Conservation (phyloP, 1,140 invertebrate genomes). For the Latrodectus geometricus region DNA sequence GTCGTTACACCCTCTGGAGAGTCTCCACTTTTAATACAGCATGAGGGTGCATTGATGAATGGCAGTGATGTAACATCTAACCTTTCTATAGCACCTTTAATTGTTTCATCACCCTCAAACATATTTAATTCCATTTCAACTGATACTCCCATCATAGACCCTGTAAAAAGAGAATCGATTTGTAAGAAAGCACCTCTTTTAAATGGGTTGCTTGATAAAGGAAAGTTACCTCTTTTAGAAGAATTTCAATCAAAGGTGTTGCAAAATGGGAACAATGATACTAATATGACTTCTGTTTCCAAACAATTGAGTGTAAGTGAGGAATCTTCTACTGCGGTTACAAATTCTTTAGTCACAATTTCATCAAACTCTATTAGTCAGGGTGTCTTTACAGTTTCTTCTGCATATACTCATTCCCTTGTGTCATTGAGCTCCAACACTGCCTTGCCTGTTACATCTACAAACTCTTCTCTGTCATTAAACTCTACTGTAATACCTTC, state of each 20-base stretch:
- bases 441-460: background rate
- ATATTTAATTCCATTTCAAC: background rate
- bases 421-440: background rate
- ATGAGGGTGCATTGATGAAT: background rate
- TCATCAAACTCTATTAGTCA: background rate
- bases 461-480: background rate
- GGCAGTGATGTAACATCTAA: background rate
- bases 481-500: conserved; percentile 21
- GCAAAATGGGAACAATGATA: background rate
- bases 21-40: background rate
- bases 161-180: background rate
- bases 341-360: background rate
- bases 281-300: background rate
- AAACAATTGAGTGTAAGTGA: background rate
- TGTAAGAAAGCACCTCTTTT: conserved; percentile 10
- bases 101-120: background rate
- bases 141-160: background rate
- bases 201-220: conserved; percentile 4
- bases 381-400: background rate
- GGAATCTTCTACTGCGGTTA: background rate
- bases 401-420: background rate
- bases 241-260: background rate
- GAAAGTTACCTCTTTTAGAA: background rate
- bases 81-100: too few species aligned
- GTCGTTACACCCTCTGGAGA: background rate